phyloP scores from a whole-genome alignment of 2,797 vertebrate genomes.

The Tinamus major region DNA sequence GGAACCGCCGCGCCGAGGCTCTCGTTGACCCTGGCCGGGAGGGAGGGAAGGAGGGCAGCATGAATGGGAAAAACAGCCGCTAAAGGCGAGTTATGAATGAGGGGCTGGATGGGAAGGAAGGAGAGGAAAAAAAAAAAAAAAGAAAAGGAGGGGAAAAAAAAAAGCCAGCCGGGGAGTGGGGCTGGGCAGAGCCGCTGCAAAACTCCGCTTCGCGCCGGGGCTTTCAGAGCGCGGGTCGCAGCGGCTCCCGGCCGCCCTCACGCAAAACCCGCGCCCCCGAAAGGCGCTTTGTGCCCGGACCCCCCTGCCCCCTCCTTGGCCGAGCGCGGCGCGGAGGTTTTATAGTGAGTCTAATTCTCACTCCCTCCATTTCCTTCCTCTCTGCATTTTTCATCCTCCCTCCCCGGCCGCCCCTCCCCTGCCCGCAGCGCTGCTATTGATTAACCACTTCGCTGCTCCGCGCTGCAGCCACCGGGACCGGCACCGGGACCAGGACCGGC shows the following conservation, averaged over 20 bases:
- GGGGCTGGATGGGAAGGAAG: neutral
- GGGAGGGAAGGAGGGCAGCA: too few species aligned
- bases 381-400: conserved; percentile 86
- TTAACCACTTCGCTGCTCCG: conserved; percentile 67
- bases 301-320: conserved; percentile 5
- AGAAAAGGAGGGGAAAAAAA: too few species aligned
- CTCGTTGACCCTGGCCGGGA: too few species aligned
- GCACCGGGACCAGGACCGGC: neutral
- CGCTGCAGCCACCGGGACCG: neutral
- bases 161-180: too few species aligned
- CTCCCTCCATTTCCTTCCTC: conserved; percentile 86
- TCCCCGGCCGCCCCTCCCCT: conserved; percentile 76
- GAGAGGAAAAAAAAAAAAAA: neutral
- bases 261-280: too few species aligned
- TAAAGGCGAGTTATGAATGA: conserved; percentile 61
- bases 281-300: too few species aligned
- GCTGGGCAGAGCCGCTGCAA: too few species aligned
- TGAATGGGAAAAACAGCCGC: conserved; percentile 13
- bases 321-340: conserved; percentile 62
- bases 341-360: conserved; percentile 70
- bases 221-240: too few species aligned
- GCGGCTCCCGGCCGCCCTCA: too few species aligned
- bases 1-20: too few species aligned
- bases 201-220: too few species aligned
- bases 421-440: conserved; percentile 76